phyloP scores from a whole-genome alignment of 2,797 vertebrate species.

The Neosalanx taihuensis region DNA sequence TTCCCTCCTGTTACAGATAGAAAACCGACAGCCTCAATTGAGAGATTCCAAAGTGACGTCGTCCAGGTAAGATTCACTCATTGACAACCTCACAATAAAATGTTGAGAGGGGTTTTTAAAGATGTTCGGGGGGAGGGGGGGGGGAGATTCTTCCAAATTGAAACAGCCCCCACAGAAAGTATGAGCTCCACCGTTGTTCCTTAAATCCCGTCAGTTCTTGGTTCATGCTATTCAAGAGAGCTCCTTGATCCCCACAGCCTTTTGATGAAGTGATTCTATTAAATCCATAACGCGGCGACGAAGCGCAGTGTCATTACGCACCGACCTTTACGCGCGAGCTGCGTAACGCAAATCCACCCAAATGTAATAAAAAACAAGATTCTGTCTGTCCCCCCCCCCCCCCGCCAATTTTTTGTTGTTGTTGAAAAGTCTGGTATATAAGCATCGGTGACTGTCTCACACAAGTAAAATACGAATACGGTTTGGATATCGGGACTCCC shows the following conservation, averaged over 20 bases:
- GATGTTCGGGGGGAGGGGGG: constrained; percentile 14
- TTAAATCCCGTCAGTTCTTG: constrained; percentile 41
- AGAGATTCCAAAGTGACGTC: constrained; percentile 51
- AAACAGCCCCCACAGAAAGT: constrained; percentile 41
- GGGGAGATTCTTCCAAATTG: constrained; percentile 32
- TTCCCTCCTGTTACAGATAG: constrained; percentile 42
- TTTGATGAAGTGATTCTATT: constrained; percentile 1
- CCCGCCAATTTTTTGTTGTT: background rate
- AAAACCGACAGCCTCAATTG: constrained; percentile 39
- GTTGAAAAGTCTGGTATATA: background rate
- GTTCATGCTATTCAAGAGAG: constrained; percentile 28
- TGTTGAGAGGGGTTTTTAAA: constrained; percentile 29
- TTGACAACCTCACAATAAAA: constrained; percentile 23
- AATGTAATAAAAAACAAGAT: constrained; percentile 2
- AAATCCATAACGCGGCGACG: constrained; percentile 5
- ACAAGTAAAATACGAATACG: constrained; percentile 49
- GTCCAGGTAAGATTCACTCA: constrained; percentile 39
- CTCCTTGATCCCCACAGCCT: constrained; percentile 36
- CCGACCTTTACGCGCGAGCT: constrained; percentile 40
- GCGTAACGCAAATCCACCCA: constrained; percentile 9
- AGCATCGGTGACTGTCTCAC: constrained; percentile 42
- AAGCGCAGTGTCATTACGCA: constrained; percentile 38
- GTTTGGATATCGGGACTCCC: constrained; percentile 49
- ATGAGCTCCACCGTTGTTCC: constrained; percentile 19
- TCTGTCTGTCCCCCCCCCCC: too few relatives aligned